Conservation (phyloP, 1,140 invertebrate genomes). For the Apis dorsata region DNA sequence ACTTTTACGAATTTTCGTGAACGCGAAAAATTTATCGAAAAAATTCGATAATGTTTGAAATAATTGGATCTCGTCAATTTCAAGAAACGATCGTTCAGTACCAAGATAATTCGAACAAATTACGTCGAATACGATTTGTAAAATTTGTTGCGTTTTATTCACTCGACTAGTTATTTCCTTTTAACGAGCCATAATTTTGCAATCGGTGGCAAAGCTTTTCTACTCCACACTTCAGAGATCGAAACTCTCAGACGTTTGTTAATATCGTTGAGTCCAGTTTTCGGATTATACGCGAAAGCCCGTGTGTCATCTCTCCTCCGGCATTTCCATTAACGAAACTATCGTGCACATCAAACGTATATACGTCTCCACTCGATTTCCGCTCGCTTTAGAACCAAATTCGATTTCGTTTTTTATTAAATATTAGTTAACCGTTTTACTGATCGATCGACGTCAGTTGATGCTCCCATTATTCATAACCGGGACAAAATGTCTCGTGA, state of each 20-base stretch:
- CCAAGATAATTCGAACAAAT: conserved; percentile 12
- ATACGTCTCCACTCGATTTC: not conserved
- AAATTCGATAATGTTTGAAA: no score
- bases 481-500: not conserved
- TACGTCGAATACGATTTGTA: not conserved
- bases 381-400: not conserved
- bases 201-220: no score
- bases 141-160: conserved; percentile 27
- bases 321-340: not conserved
- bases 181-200: not conserved
- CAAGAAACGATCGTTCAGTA: not conserved
- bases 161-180: not conserved
- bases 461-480: not conserved
- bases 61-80: not conserved
- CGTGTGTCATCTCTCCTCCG: no score
- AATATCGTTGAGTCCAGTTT: conserved; percentile 4
- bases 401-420: not conserved
- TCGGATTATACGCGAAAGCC: not conserved
- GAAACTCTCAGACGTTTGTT: not conserved
- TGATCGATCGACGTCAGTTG: not conserved
- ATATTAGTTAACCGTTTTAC: not conserved
- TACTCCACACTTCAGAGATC: not conserved
- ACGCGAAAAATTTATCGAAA: no score
- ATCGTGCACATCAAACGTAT: no score
- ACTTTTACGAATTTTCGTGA: no score